These are phyloP conservation scores for Phycodurus eques DNA, from an alignment of 2,113 vertebrate species.

Conservation along the genomic window DNA sequence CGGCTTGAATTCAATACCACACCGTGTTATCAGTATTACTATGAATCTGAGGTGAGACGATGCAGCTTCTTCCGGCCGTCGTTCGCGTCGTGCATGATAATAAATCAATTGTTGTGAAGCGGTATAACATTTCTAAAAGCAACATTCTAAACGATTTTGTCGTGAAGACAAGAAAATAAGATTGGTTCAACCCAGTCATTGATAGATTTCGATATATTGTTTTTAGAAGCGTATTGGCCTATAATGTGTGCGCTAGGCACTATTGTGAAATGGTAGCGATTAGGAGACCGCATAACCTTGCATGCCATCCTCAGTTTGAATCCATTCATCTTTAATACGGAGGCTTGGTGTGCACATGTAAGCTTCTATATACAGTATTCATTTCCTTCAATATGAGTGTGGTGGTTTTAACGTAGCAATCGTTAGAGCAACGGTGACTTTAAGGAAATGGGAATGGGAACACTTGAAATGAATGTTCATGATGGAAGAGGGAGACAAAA, in stretches of 20 bases:
- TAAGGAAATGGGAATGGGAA: constrained; percentile 6
- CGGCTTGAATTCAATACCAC: constrained; percentile 48
- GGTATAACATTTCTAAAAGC: background rate
- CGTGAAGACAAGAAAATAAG: background rate
- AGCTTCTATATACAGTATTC: constrained; percentile 15
- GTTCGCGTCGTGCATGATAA: constrained; percentile 57
- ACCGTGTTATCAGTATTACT: background rate
- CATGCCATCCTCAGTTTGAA: constrained; percentile 55
- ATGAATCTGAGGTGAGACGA: constrained; percentile 8
- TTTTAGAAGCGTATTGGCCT: constrained; percentile 34
- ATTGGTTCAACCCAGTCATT: background rate
- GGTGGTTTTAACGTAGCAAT: constrained; percentile 32
- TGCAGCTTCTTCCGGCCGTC: constrained; percentile 43
- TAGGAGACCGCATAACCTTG: constrained; percentile 41
- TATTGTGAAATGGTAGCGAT: constrained; percentile 34
- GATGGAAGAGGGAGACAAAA: constrained; percentile 29
- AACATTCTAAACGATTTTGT: background rate
- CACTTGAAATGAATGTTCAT: constrained; percentile 54
- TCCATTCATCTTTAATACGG: constrained; percentile 36
- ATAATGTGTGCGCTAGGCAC: constrained; percentile 51
- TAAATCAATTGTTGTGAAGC: constrained; percentile 31
- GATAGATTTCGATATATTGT: constrained; percentile 21
- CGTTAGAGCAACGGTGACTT: constrained; percentile 22
- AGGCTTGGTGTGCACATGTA: constrained; percentile 17
- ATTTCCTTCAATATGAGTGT: background rate